Evolutionary conservation across 2,113 vertebrate species (phyloP), one percentile per base, ranked within the genome.

Genomic region (Dryoscopus gambensis): DNA sequence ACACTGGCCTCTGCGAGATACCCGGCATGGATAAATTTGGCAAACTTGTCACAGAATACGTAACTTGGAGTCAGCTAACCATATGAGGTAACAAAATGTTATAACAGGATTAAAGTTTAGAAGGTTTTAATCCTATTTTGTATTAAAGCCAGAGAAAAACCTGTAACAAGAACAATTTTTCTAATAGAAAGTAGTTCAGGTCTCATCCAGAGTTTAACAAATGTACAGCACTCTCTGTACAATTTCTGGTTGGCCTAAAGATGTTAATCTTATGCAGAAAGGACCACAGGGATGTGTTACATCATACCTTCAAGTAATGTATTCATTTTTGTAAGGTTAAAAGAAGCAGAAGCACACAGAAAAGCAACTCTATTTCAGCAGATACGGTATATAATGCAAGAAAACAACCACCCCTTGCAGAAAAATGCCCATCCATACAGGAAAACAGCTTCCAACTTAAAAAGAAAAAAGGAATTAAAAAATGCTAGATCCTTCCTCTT

Each of bases 1-100:
- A 46, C 1, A 3, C 4, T 3, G 3, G 42, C 13, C n/a, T 78
- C 49, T 30, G 55, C 1, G 0, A 64, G 53, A 56, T 3, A 33
- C 16, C 3, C 2, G 21, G 2, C 37, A 55, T 1, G 7, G 23
- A 53, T 6, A 20, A 40, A 24, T 46, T 53, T 44, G 37, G 53
- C 62, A 85, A 94, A 69, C 6, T 57, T 57, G 15, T 13, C 42
- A 62, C 15, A 49, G 23, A 90, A 74, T 12, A 53, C 30, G n/a
- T 57, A 42, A 35, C 25, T 31, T 82, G 24, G 74, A 88, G 46
- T 50, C 50, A 88, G n/a, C 23, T 42, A 76, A 62, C 27, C 46
- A 42, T 17, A 37, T 3, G 33, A 92, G 63, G 65, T 27, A 91
- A 86, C 14, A 65, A 85, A 86, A 77, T 44, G 33, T 35, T 62